Evolutionary conservation across 1,140 invertebrate genomes (phyloP).

Genomic region (Phthorimaea operculella): DNA sequence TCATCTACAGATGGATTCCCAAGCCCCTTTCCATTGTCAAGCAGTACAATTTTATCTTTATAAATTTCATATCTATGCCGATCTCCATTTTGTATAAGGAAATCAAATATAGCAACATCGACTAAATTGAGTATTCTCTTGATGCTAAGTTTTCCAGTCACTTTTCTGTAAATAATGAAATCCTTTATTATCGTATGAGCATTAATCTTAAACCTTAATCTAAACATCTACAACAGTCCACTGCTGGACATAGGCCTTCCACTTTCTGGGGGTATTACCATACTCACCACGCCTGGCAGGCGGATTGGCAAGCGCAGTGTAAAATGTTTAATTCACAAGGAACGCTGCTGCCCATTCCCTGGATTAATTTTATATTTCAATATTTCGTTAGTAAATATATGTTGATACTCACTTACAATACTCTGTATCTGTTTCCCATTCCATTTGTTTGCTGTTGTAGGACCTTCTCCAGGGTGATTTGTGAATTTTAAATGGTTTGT

Average conservation of each 20-base stretch:
- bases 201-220: no score
- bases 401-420: slow-evolving; percentile 79
- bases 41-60: slow-evolving; percentile 78
- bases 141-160: slow-evolving; percentile 66
- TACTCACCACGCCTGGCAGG: no score
- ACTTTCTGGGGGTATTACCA: no score
- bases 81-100: slow-evolving; percentile 94
- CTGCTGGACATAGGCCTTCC: no score
- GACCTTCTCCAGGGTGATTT: slow-evolving; percentile 91
- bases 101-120: slow-evolving; percentile 91
- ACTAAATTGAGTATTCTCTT: slow-evolving; percentile 85
- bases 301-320: no score
- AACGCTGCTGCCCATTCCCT: no score
- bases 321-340: no score
- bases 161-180: slow-evolving; percentile 47
- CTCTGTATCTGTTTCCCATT: slow-evolving; percentile 82
- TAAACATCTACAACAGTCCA: no score
- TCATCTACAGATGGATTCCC: slow-evolving; percentile 88
- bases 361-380: no score
- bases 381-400: slow-evolving; percentile 1
- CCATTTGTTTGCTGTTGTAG: slow-evolving; percentile 82
- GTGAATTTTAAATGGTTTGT: slow-evolving; percentile 74
- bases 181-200: neutral
- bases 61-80: slow-evolving; percentile 91
- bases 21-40: slow-evolving; percentile 96